phyloP scores from a whole-genome alignment of 2,113 vertebrate species.

The Corythornis madagascariensis region DNA sequence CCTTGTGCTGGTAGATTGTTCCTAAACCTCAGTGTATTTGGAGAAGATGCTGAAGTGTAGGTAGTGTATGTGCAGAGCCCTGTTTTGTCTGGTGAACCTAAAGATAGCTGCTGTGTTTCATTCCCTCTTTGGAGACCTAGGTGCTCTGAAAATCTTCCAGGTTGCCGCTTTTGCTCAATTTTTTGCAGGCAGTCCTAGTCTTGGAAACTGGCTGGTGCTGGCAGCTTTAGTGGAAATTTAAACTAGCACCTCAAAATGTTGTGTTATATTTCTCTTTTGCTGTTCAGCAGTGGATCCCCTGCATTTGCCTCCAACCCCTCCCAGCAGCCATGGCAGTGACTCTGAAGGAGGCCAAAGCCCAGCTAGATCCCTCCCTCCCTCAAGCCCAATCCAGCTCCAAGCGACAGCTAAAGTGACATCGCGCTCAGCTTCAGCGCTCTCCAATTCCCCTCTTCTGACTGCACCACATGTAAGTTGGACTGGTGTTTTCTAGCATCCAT shows the following conservation, averaged over 20 bases:
- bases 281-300: constrained; percentile 80
- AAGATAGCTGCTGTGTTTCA: constrained; percentile 1
- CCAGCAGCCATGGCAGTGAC: constrained; percentile 95
- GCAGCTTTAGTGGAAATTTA: background rate
- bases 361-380: constrained; percentile 84
- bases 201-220: background rate
- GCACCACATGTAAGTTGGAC: constrained; percentile 87
- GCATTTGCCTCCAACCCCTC: constrained; percentile 95
- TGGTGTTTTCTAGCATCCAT: background rate
- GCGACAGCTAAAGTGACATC: constrained; percentile 77
- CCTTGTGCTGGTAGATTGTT: background rate
- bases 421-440: constrained; percentile 83
- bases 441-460: constrained; percentile 95
- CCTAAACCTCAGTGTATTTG: background rate
- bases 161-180: background rate
- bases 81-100: constrained; percentile 33
- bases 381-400: constrained; percentile 82
- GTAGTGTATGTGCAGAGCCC: background rate
- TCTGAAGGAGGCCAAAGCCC: constrained; percentile 95
- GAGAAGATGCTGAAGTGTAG: background rate
- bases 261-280: background rate
- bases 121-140: background rate
- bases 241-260: background rate
- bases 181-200: background rate
- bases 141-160: background rate